These are phyloP conservation scores for Polyommatus icarus DNA, from an alignment of 2,888 invertebrate species.

Conservation along the genomic window DNA sequence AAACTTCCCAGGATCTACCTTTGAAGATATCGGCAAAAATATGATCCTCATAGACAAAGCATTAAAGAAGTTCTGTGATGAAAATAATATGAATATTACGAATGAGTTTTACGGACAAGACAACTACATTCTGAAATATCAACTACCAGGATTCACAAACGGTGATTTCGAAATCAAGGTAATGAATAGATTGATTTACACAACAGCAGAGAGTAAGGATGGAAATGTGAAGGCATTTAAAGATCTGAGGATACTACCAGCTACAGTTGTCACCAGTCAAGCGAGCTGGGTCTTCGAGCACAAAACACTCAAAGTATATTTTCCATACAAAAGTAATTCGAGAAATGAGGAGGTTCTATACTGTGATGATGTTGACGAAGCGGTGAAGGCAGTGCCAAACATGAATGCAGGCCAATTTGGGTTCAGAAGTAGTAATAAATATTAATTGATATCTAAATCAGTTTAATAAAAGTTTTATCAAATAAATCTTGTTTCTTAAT, in stretches of 20 bases:
- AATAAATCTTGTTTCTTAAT: no score
- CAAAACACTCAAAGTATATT: background rate
- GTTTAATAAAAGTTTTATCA: no score
- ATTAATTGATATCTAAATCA: background rate
- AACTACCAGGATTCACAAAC: background rate
- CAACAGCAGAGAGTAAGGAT: background rate
- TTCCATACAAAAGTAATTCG: background rate
- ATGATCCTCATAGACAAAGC: background rate
- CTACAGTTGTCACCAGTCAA: background rate
- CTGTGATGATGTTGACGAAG: background rate
- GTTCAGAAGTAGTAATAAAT: background rate
- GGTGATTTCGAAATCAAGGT: background rate
- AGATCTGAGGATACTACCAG: constrained; percentile 8
- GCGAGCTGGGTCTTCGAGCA: background rate
- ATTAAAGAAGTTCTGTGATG: background rate
- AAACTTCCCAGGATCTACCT: background rate
- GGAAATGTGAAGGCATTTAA: background rate
- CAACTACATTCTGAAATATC: constrained; percentile 1
- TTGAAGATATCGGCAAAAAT: background rate
- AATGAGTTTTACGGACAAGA: background rate
- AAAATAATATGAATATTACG: background rate
- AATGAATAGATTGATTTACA: background rate
- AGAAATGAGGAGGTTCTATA: background rate
- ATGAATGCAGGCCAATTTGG: background rate
- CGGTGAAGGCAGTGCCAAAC: background rate